Evolutionary conservation across 2,113 vertebrate genomes (phyloP).

Genomic region (Lamprotornis superbus): DNA sequence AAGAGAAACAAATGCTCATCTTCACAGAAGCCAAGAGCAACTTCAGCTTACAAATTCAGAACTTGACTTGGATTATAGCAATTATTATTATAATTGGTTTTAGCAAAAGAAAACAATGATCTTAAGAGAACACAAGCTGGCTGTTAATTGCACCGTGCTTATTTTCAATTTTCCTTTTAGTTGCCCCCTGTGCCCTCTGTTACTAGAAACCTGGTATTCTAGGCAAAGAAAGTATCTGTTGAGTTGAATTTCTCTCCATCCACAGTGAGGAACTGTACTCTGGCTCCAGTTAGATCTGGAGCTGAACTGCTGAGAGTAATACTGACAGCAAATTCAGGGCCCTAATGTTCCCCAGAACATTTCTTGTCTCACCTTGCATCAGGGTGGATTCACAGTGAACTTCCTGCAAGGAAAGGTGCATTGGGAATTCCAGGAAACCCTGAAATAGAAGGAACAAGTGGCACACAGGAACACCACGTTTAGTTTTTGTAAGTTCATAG

Average conservation of each 20-base stretch:
- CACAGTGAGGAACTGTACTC: neutral
- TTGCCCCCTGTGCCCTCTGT: neutral
- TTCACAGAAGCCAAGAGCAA: neutral
- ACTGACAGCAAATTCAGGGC: neutral
- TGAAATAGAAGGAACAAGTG: neutral
- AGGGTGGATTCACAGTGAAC: neutral
- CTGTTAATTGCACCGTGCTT: neutral
- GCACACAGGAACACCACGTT: neutral
- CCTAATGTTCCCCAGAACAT: neutral
- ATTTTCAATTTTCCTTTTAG: neutral
- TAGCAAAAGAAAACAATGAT: neutral
- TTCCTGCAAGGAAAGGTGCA: neutral
- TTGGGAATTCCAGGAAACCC: neutral
- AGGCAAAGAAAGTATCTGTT: neutral
- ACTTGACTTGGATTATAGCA: neutral
- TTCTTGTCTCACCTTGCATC: neutral
- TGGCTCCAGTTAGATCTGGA: neutral
- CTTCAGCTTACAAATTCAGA: neutral
- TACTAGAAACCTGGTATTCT: neutral
- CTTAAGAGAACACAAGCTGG: neutral
- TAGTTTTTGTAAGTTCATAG: neutral
- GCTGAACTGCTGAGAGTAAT: neutral
- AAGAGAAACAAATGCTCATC: neutral
- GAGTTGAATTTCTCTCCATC: neutral
- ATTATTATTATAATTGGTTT: neutral